Percentiles rank a stretch among this genome's conserved stretches.
Conservation (phyloP, 2,113 vertebrate species). For the Cariama cristata region DNA sequence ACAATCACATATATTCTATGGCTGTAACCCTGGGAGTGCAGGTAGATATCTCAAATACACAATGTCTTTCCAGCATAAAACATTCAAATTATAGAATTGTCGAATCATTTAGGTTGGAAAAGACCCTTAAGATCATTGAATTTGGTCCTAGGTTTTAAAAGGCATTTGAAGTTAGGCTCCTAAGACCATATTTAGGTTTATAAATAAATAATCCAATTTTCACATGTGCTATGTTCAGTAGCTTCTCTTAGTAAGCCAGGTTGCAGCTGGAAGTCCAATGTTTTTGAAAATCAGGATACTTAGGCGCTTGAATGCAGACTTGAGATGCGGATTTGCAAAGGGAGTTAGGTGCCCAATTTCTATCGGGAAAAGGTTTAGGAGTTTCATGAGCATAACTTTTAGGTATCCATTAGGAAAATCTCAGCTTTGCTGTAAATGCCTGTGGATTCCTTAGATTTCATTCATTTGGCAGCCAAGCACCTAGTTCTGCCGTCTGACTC, state of each 20-base stretch:
- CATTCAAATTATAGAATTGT: not conserved
- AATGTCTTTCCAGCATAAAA: not conserved
- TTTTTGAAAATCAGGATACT: not conserved
- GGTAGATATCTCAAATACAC: not conserved
- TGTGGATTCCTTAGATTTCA: slow-evolving; percentile 49
- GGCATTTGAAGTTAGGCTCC: not conserved
- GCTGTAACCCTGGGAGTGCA: not conserved
- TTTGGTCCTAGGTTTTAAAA: not conserved
- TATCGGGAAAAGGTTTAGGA: not conserved
- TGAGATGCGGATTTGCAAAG: not conserved
- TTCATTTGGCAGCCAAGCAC: slow-evolving; percentile 50
- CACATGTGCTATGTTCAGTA: not conserved
- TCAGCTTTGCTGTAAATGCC: slow-evolving; percentile 29
- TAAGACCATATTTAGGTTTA: not conserved
- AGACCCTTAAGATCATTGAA: not conserved
- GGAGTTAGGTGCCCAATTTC: not conserved
- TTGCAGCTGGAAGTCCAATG: not conserved
- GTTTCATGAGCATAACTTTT: not conserved
- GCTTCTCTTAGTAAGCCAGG: not conserved
- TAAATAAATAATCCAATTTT: not conserved
- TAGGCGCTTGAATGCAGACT: not conserved
- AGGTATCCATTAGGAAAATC: slow-evolving; percentile 46
- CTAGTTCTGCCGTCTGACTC: not conserved
- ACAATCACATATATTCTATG: not conserved
- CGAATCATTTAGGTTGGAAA: not conserved